phyloP scores from a whole-genome alignment of 2,888 invertebrate species.

The Papilio elwesi region DNA sequence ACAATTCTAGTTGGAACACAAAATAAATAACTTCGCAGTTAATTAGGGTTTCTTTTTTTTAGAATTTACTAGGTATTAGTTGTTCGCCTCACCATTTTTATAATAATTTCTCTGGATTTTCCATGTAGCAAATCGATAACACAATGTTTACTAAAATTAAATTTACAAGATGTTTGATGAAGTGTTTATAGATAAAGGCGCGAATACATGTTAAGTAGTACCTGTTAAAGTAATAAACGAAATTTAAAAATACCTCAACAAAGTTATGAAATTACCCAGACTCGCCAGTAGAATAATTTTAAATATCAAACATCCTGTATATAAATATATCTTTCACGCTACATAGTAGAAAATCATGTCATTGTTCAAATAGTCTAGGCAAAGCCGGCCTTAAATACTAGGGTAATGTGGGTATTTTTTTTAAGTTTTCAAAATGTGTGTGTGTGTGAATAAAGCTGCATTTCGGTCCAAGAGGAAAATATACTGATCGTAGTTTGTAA shows the following conservation, averaged over 20 bases:
- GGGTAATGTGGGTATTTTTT: constrained; percentile 60
- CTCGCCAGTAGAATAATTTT: constrained; percentile 49
- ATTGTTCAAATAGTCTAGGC: constrained; percentile 77
- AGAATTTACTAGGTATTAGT: constrained; percentile 79
- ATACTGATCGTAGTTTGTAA: constrained; percentile 56
- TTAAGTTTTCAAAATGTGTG: constrained; percentile 40
- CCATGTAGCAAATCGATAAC: constrained; percentile 56
- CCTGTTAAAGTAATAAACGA: constrained; percentile 43
- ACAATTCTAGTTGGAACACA: constrained; percentile 17
- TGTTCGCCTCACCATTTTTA: constrained; percentile 72
- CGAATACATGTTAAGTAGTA: constrained; percentile 39
- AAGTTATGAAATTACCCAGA: constrained; percentile 54
- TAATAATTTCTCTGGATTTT: constrained; percentile 58
- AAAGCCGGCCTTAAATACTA: constrained; percentile 78
- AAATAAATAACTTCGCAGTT: constrained; percentile 53
- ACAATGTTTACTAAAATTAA: constrained; percentile 59
- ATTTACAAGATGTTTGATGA: constrained; percentile 77
- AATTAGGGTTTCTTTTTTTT: constrained; percentile 67
- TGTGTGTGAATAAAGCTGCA: constrained; percentile 47
- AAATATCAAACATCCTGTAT: constrained; percentile 77
- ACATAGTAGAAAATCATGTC: constrained; percentile 59
- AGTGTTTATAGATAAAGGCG: constrained; percentile 43
- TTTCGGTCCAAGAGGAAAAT: constrained; percentile 53
- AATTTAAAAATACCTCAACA: constrained; percentile 53
- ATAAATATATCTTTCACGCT: constrained; percentile 60